Conservation (phyloP, 2,113 vertebrate species). For the Chionodraco myersi region DNA sequence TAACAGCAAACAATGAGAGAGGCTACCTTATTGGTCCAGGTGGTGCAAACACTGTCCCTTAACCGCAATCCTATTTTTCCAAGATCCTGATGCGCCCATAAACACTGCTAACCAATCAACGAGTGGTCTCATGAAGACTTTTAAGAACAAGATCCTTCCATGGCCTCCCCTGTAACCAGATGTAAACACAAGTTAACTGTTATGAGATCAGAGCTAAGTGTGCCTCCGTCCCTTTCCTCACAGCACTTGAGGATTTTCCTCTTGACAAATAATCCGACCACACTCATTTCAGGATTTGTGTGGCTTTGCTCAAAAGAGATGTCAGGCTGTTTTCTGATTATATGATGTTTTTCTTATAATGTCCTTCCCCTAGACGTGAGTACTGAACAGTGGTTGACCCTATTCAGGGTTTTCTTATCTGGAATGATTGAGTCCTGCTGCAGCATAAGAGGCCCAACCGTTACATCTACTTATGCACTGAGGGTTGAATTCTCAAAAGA, state of each 20-base stretch:
- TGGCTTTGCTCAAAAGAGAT: not conserved
- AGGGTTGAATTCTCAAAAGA: not conserved
- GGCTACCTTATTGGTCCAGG: slow-evolving; percentile 35
- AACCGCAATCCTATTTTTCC: slow-evolving; percentile 25
- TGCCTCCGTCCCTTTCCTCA: slow-evolving; percentile 3
- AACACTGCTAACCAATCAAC: slow-evolving; percentile 45
- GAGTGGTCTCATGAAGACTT: slow-evolving; percentile 29
- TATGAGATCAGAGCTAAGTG: slow-evolving; percentile 16
- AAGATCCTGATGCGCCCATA: slow-evolving; percentile 30
- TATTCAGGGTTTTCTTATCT: slow-evolving; percentile 33
- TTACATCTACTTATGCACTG: not conserved
- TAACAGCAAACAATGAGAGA: slow-evolving; percentile 44
- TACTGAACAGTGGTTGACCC: slow-evolving; percentile 36
- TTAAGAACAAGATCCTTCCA: slow-evolving; percentile 18
- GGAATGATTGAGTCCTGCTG: not conserved
- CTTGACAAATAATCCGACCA: slow-evolving; percentile 10
- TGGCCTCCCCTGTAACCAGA: slow-evolving; percentile 15
- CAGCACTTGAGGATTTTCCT: slow-evolving; percentile 16
- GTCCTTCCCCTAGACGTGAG: not conserved
- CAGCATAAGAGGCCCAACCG: not conserved
- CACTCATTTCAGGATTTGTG: slow-evolving; percentile 22
- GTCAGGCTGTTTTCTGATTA: slow-evolving; percentile 8
- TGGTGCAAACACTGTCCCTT: slow-evolving; percentile 27
- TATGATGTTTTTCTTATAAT: slow-evolving; percentile 22
- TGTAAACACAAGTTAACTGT: slow-evolving; percentile 29